Evolutionary conservation across 2,797 vertebrate genomes (phyloP).

Genomic region (Delichon dasypus): DNA sequence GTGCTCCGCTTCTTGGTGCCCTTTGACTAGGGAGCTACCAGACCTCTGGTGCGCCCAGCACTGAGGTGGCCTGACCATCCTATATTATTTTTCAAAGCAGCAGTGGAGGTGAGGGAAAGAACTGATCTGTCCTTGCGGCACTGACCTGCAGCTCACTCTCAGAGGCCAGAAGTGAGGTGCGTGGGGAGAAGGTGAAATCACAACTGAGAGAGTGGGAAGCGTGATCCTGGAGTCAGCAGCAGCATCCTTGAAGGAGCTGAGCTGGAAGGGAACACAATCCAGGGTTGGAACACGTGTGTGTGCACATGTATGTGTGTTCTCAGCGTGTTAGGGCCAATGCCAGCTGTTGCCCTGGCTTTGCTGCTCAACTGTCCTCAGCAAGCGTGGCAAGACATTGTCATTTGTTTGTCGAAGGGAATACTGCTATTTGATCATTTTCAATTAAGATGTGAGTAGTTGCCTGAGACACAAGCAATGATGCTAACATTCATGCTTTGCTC

Average conservation of each 20-base stretch:
- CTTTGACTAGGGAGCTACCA: slow-evolving; percentile 8
- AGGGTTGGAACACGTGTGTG: neutral
- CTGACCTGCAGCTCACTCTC: neutral
- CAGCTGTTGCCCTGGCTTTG: neutral
- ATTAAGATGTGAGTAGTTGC: slow-evolving; percentile 75
- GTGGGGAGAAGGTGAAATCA: neutral
- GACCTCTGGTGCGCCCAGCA: neutral
- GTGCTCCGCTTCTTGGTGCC: neutral
- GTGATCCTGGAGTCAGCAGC: neutral
- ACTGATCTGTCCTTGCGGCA: neutral
- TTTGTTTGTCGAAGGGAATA: slow-evolving; percentile 50
- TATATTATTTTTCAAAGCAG: neutral
- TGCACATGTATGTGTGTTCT: accelerated
- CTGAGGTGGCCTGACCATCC: neutral
- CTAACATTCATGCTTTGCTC: slow-evolving; percentile 67
- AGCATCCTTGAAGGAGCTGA: neutral
- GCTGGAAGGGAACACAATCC: neutral
- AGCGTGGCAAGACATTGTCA: neutral
- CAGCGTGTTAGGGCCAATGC: accelerated
- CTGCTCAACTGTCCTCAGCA: neutral
- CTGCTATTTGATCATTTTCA: slow-evolving; percentile 77
- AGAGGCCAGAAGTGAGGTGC: neutral
- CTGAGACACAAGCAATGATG: slow-evolving; percentile 70
- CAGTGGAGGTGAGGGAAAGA: neutral
- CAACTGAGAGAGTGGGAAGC: neutral